These are phyloP conservation scores for Noctua fimbriata DNA, from an alignment of 2,888 invertebrate species.

Conservation along the genomic window DNA sequence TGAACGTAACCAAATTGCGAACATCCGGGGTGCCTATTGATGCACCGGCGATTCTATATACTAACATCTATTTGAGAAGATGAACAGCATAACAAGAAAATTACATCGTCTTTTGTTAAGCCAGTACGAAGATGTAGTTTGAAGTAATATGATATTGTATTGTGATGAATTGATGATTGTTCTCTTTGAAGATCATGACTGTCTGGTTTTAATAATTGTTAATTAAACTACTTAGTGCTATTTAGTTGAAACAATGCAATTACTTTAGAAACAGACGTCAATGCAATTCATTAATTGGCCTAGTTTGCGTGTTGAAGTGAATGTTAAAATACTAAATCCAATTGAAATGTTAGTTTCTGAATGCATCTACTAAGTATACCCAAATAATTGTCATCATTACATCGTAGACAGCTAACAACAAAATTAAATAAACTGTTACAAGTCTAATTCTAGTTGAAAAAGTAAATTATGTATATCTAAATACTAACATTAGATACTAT, in stretches of 20 bases:
- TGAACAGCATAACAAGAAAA: slow-evolving; percentile 81
- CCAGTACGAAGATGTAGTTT: slow-evolving; percentile 71
- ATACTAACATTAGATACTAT: not conserved
- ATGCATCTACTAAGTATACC: not conserved
- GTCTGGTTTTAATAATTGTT: slow-evolving; percentile 22
- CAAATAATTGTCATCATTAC: not conserved
- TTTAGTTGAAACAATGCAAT: slow-evolving; percentile 13
- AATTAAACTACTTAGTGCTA: slow-evolving; percentile 14
- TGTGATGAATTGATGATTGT: slow-evolving; percentile 7
- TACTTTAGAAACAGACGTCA: slow-evolving; percentile 21
- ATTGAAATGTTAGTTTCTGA: not conserved
- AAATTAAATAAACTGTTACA: not conserved
- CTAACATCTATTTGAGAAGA: slow-evolving; percentile 76
- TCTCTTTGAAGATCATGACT: slow-evolving; percentile 24
- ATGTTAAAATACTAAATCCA: not conserved
- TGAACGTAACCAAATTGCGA: slow-evolving; percentile 88
- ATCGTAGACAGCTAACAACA: not conserved
- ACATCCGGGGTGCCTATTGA: slow-evolving; percentile 89
- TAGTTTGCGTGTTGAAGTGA: not conserved
- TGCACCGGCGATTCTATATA: slow-evolving; percentile 77
- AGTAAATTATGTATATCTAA: not conserved
- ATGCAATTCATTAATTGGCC: slow-evolving; percentile 9
- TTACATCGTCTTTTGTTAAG: slow-evolving; percentile 78
- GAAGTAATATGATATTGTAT: slow-evolving; percentile 74
- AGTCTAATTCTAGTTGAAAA: not conserved